Percentiles rank a stretch among this genome's conserved stretches.
Evolutionary conservation across 2,888 invertebrate species (phyloP).

Genomic region (Scaptomyza reducta): DNA sequence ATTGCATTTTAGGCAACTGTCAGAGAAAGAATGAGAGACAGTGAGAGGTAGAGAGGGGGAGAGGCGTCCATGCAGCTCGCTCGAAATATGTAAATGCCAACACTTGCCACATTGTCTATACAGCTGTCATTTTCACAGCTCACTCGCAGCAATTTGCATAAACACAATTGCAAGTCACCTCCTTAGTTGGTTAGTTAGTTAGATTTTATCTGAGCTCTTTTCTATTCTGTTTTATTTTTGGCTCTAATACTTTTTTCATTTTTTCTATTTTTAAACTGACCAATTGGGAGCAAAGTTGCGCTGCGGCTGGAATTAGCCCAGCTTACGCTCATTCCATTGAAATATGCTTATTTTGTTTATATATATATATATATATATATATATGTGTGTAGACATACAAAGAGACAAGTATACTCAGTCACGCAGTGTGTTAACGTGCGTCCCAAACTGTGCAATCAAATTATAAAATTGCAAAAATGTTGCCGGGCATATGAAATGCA

Average conservation of each 20-base stretch:
- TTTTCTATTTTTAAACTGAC: slow-evolving; percentile 6
- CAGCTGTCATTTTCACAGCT: slow-evolving; percentile 57
- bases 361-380: background rate
- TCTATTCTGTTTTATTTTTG: background rate
- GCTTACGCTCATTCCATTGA: background rate
- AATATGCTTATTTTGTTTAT: background rate
- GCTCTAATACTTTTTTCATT: slow-evolving; percentile 3
- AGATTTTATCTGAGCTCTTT: slow-evolving; percentile 23
- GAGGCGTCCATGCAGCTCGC: background rate
- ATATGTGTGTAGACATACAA: background rate
- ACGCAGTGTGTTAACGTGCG: slow-evolving; percentile 65
- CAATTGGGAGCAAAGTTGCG: slow-evolving; percentile 50
- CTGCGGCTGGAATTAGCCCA: slow-evolving; percentile 42
- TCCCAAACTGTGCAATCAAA: slow-evolving; percentile 72
- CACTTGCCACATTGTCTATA: slow-evolving; percentile 52
- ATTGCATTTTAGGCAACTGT: slow-evolving; percentile 13
- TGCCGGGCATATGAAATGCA: slow-evolving; percentile 46
- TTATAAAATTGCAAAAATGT: slow-evolving; percentile 69
- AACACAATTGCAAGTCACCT: slow-evolving; percentile 34
- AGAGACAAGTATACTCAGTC: slow-evolving; percentile 14
- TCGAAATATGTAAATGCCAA: slow-evolving; percentile 3
- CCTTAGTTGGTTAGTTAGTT: slow-evolving; percentile 33
- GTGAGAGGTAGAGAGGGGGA: background rate
- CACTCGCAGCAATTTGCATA: slow-evolving; percentile 39
- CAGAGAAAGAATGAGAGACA: background rate